Percentiles rank a stretch among this genome's conserved stretches.
phyloP scores from a whole-genome alignment of 2,113 vertebrate species.

The Laticauda laticaudata region DNA sequence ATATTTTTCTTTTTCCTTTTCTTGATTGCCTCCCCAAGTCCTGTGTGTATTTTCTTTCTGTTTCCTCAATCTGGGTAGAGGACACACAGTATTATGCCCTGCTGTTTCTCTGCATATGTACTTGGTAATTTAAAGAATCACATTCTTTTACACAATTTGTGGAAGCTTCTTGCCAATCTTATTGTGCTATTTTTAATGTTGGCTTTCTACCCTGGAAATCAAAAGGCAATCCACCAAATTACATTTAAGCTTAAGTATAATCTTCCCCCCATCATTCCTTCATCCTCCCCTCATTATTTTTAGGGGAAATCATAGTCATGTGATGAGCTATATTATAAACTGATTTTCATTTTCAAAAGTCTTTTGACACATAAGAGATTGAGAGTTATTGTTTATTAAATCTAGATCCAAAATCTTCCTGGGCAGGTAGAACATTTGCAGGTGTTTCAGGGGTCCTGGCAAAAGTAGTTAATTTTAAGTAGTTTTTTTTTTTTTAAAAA shows the following conservation, averaged over 20 bases:
- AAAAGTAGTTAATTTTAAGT: neutral
- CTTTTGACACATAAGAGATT: neutral
- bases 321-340: neutral
- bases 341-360: neutral
- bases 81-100: neutral
- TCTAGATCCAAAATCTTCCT: neutral
- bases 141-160: neutral
- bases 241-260: neutral
- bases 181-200: neutral
- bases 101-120: neutral
- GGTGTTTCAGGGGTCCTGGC: no score
- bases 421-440: neutral
- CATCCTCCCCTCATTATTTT: neutral
- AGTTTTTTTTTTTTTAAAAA: no score
- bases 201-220: neutral
- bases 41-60: neutral
- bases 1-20: neutral
- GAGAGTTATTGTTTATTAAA: neutral
- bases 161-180: neutral
- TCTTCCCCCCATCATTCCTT: neutral
- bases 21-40: neutral
- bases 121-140: neutral
- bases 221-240: neutral
- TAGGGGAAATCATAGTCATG: neutral
- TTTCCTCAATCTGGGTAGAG: neutral